A percentile compares a stretch with the other conserved stretches of the same genome.
These are phyloP conservation scores for Aphelenchoides besseyi DNA, from an alignment of 1,140 invertebrate genomes.

Conservation along the genomic window DNA sequence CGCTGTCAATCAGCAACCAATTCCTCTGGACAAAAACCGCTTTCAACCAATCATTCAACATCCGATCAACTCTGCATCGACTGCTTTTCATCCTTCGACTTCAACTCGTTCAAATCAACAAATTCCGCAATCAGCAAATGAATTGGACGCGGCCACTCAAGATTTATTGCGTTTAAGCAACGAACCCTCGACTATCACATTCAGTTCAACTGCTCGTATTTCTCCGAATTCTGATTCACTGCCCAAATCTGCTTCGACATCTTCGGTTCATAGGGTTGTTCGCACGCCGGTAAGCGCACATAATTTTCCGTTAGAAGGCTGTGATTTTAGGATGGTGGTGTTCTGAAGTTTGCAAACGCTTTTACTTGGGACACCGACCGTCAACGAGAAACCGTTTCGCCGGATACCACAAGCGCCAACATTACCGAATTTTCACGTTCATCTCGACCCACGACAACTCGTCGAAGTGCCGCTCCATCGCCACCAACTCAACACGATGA, in stretches of 20 bases:
- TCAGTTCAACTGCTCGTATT: conserved; percentile 26
- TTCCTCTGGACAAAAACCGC: conserved; percentile 15
- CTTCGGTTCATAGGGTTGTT: conserved; percentile 42
- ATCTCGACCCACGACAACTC: not conserved
- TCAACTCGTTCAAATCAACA: not conserved
- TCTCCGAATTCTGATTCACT: conserved; percentile 35
- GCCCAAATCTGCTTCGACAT: conserved; percentile 45
- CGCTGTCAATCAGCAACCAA: not conserved
- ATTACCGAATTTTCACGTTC: conserved; percentile 13
- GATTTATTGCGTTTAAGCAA: conserved; percentile 39
- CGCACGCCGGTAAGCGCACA: conserved; percentile 18
- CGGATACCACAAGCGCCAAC: conserved; percentile 11
- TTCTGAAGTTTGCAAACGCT: conserved; percentile 25
- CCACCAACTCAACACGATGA: conserved; percentile 22
- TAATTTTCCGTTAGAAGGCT: conserved; percentile 17
- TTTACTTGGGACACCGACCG: conserved; percentile 36
- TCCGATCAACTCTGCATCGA: conserved; percentile 11
- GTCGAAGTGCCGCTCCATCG: conserved; percentile 23
- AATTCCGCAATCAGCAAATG: conserved; percentile 8
- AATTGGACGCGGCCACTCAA: conserved; percentile 41
- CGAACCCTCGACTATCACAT: conserved; percentile 39
- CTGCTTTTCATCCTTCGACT: not conserved
- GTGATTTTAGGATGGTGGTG: conserved; percentile 31
- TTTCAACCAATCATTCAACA: conserved; percentile 28
- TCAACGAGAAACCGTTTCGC: not conserved